phyloP scores from a whole-genome alignment of 2,888 invertebrate species.

The Stictocephala bisonia region DNA sequence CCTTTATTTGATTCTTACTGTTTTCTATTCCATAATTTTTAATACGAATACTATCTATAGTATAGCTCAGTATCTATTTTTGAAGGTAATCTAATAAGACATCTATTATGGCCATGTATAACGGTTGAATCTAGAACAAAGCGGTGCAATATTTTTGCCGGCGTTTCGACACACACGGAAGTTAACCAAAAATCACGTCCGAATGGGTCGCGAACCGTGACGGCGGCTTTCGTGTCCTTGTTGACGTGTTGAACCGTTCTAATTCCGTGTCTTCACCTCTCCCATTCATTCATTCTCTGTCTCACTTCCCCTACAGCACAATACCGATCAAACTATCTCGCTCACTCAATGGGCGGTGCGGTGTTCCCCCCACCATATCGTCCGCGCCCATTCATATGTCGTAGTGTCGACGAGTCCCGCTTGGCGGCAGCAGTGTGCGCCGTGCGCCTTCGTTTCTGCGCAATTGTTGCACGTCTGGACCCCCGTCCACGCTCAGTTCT shows the following conservation, averaged over 20 bases:
- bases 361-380: slow-evolving; percentile 27
- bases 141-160: background rate
- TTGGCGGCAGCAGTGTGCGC: slow-evolving; percentile 21
- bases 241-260: slow-evolving; percentile 12
- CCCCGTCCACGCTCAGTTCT: background rate
- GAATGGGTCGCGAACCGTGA: too few relatives aligned
- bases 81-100: too few relatives aligned
- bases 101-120: too few relatives aligned
- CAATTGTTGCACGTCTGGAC: too few relatives aligned
- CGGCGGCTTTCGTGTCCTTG: background rate
- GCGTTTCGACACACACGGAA: background rate
- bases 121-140: too few relatives aligned
- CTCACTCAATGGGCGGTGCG: slow-evolving; percentile 47
- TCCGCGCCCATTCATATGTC: slow-evolving; percentile 47
- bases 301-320: slow-evolving; percentile 20
- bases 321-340: slow-evolving; percentile 45
- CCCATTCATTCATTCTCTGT: slow-evolving; percentile 42
- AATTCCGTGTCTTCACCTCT: slow-evolving; percentile 30
- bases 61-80: too few relatives aligned
- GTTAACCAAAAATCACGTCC: too few relatives aligned
- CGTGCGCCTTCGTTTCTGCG: slow-evolving; percentile 38
- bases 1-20: too few relatives aligned
- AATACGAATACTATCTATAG: too few relatives aligned
- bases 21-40: too few relatives aligned
- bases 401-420: slow-evolving; percentile 43